These are phyloP conservation scores for Hoplostethus atlanticus DNA, from an alignment of 2,797 vertebrate species.

Conservation along the genomic window DNA sequence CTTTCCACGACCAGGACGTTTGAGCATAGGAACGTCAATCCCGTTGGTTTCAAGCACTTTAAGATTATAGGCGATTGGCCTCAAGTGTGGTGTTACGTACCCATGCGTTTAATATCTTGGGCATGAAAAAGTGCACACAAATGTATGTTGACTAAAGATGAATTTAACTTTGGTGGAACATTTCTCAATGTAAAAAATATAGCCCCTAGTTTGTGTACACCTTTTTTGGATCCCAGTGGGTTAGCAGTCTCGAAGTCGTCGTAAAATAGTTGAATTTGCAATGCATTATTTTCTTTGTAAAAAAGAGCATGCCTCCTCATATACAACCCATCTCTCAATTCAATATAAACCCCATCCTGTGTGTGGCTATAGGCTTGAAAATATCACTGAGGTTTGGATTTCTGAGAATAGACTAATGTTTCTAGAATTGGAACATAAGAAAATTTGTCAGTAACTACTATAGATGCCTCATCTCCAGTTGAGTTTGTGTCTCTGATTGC, in stretches of 20 bases:
- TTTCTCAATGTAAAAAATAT: constrained; percentile 32
- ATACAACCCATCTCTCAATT: constrained; percentile 5
- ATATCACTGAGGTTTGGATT: constrained; percentile 3
- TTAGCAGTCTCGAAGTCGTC: constrained; percentile 22
- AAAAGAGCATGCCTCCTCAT: constrained; percentile 34
- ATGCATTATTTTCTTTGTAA: constrained; percentile 19
- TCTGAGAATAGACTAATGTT: constrained; percentile 23
- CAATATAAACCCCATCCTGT: constrained; percentile 2
- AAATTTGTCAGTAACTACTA: constrained; percentile 32
- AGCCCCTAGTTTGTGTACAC: constrained; percentile 10
- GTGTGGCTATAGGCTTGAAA: constrained; percentile 1
- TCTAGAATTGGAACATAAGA: constrained; percentile 27
- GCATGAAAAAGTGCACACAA: constrained; percentile 37
- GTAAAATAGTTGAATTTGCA: constrained; percentile 42
- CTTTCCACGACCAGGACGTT: constrained; percentile 18
- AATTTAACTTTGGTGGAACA: constrained; percentile 23
- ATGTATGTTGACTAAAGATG: constrained; percentile 17
- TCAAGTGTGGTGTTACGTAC: constrained; percentile 18
- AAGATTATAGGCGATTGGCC: constrained; percentile 5
- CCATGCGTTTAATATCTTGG: constrained; percentile 32
- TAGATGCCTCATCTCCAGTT: constrained; percentile 73
- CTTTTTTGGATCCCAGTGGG: constrained; percentile 26
- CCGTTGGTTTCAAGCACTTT: constrained; percentile 3
- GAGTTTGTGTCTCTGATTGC: constrained; percentile 81
- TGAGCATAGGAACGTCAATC: neutral